Percentiles rank a stretch among this genome's conserved stretches.
phyloP scores from a whole-genome alignment of 1,140 invertebrate genomes.

The Mycetomoellerius zeteki region DNA sequence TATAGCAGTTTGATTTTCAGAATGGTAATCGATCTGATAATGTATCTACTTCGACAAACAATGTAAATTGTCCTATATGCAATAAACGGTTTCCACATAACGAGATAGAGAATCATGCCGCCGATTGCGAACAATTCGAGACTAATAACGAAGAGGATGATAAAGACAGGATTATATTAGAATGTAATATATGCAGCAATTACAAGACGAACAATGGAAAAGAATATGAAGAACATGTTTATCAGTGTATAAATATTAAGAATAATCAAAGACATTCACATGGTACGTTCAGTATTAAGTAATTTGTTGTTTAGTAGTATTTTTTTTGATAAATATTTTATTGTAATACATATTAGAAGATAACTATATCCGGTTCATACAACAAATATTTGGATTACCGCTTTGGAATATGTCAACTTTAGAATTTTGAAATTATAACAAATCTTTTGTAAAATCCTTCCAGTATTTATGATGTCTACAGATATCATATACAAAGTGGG shows the following conservation, averaged over 20 bases:
- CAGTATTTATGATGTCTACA: too few species aligned
- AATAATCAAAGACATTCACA: slow-evolving; percentile 45
- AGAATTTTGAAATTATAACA: slow-evolving; percentile 2
- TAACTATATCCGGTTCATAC: not conserved
- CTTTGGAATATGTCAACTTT: not conserved
- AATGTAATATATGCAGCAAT: slow-evolving; percentile 71
- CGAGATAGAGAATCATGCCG: slow-evolving; percentile 78
- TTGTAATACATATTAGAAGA: not conserved
- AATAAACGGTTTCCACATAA: slow-evolving; percentile 69
- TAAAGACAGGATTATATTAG: slow-evolving; percentile 18
- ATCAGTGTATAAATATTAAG: slow-evolving; percentile 58
- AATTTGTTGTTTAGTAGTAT: slow-evolving; percentile 37
- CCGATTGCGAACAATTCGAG: slow-evolving; percentile 75
- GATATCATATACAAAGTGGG: too few species aligned
- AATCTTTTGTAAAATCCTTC: not conserved
- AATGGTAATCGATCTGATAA: slow-evolving; percentile 13
- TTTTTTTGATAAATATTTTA: slow-evolving; percentile 37
- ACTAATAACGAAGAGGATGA: slow-evolving; percentile 44
- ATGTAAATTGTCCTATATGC: slow-evolving; percentile 79
- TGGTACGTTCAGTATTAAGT: slow-evolving; percentile 37
- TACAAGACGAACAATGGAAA: slow-evolving; percentile 67
- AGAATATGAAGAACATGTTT: slow-evolving; percentile 72
- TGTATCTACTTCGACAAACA: slow-evolving; percentile 24
- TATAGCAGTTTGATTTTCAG: slow-evolving; percentile 35
- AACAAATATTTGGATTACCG: slow-evolving; percentile 4